Conservation (phyloP, 2,888 invertebrate genomes). For the Germaria angustata region DNA sequence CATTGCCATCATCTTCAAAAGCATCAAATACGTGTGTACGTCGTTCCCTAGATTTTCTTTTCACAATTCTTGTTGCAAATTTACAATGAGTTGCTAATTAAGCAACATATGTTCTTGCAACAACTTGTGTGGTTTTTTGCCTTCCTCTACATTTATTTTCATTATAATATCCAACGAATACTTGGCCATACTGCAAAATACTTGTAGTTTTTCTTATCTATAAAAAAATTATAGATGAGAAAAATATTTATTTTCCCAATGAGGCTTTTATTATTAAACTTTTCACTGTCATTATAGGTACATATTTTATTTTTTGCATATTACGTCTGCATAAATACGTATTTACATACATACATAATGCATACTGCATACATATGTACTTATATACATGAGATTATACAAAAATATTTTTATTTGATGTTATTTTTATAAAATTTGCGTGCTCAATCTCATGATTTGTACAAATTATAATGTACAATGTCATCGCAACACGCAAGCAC, state of each 20-base stretch:
- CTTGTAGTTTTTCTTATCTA: not conserved
- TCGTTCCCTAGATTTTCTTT: slow-evolving; percentile 6
- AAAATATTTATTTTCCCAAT: slow-evolving; percentile 13
- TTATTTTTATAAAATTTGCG: slow-evolving; percentile 54
- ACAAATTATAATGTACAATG: slow-evolving; percentile 65
- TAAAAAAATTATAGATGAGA: not conserved
- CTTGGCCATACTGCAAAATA: slow-evolving; percentile 20
- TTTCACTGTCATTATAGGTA: slow-evolving; percentile 9
- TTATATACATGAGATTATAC: not conserved
- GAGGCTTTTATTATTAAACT: slow-evolving; percentile 4
- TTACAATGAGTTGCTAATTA: slow-evolving; percentile 67
- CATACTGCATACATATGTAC: not conserved
- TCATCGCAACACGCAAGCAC: slow-evolving; percentile 64
- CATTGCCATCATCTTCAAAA: too few relatives aligned
- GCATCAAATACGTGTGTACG: not conserved
- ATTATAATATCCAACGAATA: slow-evolving; percentile 1
- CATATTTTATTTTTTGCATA: too few relatives aligned
- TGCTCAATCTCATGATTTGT: slow-evolving; percentile 64
- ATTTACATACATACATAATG: too few relatives aligned
- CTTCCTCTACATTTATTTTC: slow-evolving; percentile 7
- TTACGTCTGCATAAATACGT: too few relatives aligned
- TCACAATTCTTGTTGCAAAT: slow-evolving; percentile 33
- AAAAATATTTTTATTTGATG: not conserved
- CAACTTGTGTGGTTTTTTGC: slow-evolving; percentile 58
- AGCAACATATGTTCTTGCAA: slow-evolving; percentile 24